Evolutionary conservation across 2,113 vertebrate genomes (phyloP).

Genomic region (Lagopus leucura): DNA sequence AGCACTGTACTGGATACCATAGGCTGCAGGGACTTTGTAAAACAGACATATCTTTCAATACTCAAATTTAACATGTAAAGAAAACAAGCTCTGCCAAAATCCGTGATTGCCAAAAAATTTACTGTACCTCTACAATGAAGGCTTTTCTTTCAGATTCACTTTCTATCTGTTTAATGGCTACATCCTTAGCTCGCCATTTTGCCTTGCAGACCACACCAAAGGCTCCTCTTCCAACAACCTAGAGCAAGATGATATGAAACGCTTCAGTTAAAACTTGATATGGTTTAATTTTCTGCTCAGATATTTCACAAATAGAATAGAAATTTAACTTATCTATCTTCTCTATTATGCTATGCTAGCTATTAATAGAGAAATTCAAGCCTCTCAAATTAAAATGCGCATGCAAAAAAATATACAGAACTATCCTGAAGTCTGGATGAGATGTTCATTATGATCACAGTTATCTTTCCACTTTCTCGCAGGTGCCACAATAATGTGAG

Average conservation of each 20-base stretch:
- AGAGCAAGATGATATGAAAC: constrained; percentile 25
- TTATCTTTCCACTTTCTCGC: not conserved
- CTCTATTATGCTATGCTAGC: not conserved
- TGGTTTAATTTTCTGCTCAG: not conserved
- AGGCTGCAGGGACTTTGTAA: not conserved
- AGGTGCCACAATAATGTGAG: not conserved
- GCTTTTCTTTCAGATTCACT: constrained; percentile 99
- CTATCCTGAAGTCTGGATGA: not conserved
- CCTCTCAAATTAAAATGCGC: not conserved
- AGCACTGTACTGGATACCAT: not conserved
- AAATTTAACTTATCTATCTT: not conserved
- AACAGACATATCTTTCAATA: not conserved
- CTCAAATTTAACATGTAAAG: not conserved
- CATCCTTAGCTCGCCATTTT: constrained; percentile 99
- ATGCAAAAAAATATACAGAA: not conserved
- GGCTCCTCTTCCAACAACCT: constrained; percentile 99
- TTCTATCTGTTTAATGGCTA: constrained; percentile 99
- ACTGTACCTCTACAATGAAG: constrained; percentile 94
- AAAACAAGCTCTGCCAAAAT: not conserved
- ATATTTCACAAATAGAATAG: not conserved
- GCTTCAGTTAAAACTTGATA: not conserved
- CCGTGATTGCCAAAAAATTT: not conserved
- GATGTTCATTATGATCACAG: not conserved
- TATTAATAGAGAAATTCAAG: not conserved
- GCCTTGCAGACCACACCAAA: constrained; percentile 99